Evolutionary conservation across 2,113 vertebrate genomes (phyloP), one percentile per base, ranked within the genome.

Genomic region (Myotis brandtii): DNA sequence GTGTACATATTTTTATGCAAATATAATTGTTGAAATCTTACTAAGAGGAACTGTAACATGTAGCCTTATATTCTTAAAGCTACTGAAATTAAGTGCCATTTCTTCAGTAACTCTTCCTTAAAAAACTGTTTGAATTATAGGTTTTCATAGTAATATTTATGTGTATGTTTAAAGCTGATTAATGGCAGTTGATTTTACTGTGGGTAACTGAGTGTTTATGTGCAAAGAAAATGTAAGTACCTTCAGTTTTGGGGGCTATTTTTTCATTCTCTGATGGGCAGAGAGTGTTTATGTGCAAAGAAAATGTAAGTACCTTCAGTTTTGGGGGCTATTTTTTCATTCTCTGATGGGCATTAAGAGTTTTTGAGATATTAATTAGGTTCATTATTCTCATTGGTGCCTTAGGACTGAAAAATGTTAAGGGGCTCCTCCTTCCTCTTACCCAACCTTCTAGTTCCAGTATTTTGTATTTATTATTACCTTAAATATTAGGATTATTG

Each of bases 391-490:
- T 86, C 20, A 86, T 50, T 79, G 48, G 25, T 93, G 69, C 18
- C 5, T 59, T 54, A 30, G 34, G 50, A 76, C 54, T 91, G 75
- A 94, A 85, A 84, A 84, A 75, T 64, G 1, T 72, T 93, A 88
- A 91, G 32, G 20, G 16, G 23, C 18, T 79, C 12, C 25, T 83
- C 59, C 48, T 89, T 94, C 4, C 34, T 72, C n/a, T 91, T 16
- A 18, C 30, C 32, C 67, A 84, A 69, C 37, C 11, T 91, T 30
- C 32, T 66, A 80, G 23, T 91, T 91, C 14, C 17, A 94, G 64
- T 93, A 84, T 89, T 93, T 95, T 93, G 85, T 37, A 75, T 86
- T 95, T 90, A 27, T 56, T 82, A 81, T 59, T 13, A 79, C 32
- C 3, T 59, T 59, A 91, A 70, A 23, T 85, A 18, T 83, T 75